Percentiles rank a stretch among this genome's conserved stretches.
Conservation (phyloP, 1,140 invertebrate genomes). For the Psix sp. region DNA sequence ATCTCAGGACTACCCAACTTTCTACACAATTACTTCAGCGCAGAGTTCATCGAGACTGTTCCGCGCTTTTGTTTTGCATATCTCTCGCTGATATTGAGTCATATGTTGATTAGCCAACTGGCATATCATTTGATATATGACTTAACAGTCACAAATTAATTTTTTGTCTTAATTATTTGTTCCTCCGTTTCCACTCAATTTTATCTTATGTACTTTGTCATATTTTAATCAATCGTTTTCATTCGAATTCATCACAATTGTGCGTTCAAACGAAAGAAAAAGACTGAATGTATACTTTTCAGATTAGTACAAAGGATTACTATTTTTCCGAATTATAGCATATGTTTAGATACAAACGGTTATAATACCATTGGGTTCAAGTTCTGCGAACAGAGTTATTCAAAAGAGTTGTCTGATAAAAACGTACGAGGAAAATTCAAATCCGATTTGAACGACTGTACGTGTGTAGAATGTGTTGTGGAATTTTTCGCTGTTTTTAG, state of each 20-base stretch:
- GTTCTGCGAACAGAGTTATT: slow-evolving; percentile 11
- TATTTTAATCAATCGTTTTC: too few species aligned
- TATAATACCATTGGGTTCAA: not conserved
- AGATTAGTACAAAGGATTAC: too few species aligned
- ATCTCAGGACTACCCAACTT: slow-evolving; percentile 12
- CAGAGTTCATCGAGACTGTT: not conserved
- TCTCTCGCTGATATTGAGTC: slow-evolving; percentile 12
- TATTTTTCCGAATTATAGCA: too few species aligned
- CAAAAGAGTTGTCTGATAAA: slow-evolving; percentile 10
- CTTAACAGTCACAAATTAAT: not conserved
- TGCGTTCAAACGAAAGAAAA: too few species aligned
- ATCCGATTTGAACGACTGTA: slow-evolving; percentile 44
- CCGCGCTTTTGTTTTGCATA: slow-evolving; percentile 15
- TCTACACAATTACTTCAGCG: slow-evolving; percentile 15
- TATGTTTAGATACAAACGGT: too few species aligned
- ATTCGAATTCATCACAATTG: too few species aligned
- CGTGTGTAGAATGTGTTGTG: slow-evolving; percentile 43
- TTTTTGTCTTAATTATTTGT: slow-evolving; percentile 1
- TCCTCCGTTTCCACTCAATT: not conserved
- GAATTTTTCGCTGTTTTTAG: slow-evolving; percentile 20
- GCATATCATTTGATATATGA: slow-evolving; percentile 3
- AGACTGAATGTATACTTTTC: too few species aligned
- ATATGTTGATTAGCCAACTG: slow-evolving; percentile 16
- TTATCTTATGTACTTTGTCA: not conserved
- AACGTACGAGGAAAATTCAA: slow-evolving; percentile 2